A percentile compares a stretch with the other conserved stretches of the same genome.
These are phyloP conservation scores for Coenonympha arcania DNA, from an alignment of 2,888 invertebrate species.

Conservation along the genomic window DNA sequence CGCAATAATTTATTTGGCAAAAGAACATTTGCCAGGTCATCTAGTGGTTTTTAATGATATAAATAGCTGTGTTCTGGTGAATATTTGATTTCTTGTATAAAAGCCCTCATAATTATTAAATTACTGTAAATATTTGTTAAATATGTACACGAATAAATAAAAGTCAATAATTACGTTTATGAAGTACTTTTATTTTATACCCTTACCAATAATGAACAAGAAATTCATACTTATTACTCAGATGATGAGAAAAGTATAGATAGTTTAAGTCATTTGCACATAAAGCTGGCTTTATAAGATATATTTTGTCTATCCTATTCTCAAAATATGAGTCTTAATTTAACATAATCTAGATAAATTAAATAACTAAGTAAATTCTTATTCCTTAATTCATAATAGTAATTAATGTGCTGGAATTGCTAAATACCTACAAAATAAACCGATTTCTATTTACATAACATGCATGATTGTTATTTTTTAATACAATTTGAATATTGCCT, in stretches of 20 bases:
- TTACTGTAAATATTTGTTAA: background rate
- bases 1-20: too few species aligned
- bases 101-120: background rate
- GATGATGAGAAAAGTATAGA: background rate
- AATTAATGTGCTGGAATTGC: background rate
- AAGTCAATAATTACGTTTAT: conserved; percentile 5
- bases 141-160: conserved; percentile 7
- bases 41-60: background rate
- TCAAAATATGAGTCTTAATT: too few species aligned
- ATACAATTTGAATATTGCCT: background rate
- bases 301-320: too few species aligned
- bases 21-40: too few species aligned
- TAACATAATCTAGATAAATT: background rate
- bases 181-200: conserved; percentile 13
- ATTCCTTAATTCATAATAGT: background rate
- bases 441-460: conserved; percentile 3
- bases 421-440: background rate
- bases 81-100: background rate
- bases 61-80: background rate
- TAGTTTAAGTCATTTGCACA: too few species aligned
- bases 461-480: background rate
- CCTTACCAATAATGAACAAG: conserved; percentile 4
- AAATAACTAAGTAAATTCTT: background rate
- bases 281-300: background rate
- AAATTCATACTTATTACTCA: background rate